Evolutionary conservation across 2,113 vertebrate genomes (phyloP).

Genomic region (Panurus biarmicus): DNA sequence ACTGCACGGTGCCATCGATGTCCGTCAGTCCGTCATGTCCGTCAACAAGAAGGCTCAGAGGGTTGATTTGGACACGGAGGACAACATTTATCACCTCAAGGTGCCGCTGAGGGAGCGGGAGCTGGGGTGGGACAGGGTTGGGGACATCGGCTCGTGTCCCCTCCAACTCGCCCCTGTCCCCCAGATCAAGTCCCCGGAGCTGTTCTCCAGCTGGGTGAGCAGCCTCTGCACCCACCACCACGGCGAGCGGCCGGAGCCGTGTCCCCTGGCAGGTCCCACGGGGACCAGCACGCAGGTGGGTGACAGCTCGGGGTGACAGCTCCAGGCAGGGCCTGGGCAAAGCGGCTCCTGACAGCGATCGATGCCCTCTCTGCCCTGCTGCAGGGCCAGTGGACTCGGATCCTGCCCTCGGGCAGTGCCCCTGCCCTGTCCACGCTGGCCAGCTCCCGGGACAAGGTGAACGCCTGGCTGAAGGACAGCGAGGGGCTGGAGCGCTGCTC

Average conservation of each 20-base stretch:
- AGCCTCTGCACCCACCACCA: conserved; percentile 84
- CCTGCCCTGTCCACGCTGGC: conserved; percentile 49
- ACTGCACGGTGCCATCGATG: conserved; percentile 83
- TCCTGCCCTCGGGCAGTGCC: conserved; percentile 34
- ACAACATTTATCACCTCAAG: conserved; percentile 92
- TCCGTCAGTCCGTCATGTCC: conserved; percentile 89
- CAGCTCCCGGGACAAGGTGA: conserved; percentile 73
- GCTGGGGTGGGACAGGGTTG: fast-evolving
- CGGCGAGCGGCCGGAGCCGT: conserved; percentile 63
- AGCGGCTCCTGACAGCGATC: fast-evolving
- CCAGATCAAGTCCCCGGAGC: conserved; percentile 83
- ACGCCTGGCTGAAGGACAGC: conserved; percentile 84
- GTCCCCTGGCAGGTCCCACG: background rate
- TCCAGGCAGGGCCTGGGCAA: fast-evolving
- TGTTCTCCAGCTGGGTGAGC: conserved; percentile 87
- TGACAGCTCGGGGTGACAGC: fast-evolving
- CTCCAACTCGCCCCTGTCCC: background rate
- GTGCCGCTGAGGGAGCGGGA: background rate
- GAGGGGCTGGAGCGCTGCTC: conserved; percentile 80
- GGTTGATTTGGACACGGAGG: conserved; percentile 88
- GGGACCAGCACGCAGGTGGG: background rate
- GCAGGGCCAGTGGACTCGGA: conserved; percentile 18
- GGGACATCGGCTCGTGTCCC: fast-evolving
- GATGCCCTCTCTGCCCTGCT: fast-evolving
- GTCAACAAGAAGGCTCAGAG: conserved; percentile 89